Evolutionary conservation across 1,140 invertebrate genomes (phyloP), one percentile per base, ranked within the genome.

Genomic region (Aphis craccivora): DNA sequence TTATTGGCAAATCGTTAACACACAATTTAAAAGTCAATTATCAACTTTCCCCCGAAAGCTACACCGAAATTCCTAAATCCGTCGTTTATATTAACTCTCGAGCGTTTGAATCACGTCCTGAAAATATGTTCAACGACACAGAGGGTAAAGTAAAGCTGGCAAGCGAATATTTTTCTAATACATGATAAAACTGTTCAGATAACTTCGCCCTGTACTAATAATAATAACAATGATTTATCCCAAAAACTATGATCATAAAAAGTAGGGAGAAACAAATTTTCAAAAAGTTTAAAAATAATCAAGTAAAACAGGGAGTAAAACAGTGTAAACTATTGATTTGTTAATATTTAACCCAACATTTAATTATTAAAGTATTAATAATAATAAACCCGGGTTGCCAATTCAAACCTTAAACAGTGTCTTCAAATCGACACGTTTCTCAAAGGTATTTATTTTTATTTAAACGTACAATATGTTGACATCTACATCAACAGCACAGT

Each of bases 21-120:
- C n/a, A 14, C 60, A 76, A 76, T n/a, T 76, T 76, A 76, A 76
- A 76, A 76, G n/a, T 76, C 60, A n/a, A 76, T 76, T 76, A 76
- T 76, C 60, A 76, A 76, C 30, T 76, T 76, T 76, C 14, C 30
- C 60, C 55, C 60, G 5, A 67, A 67, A 67, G 20, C 60, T n/a
- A n/a, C 18, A n/a, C 18, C n/a, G 30, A n/a, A 76, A 76, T 76
- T 76, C 60, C 30, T 67, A n/a, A 67, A n/a, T 4, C 30, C 14
- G n/a, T n/a, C n/a, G 9, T 67, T 55, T 67, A n/a, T 76, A 51
- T 51, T 18, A 18, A 76, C 60, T 76, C 5, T n/a, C 11, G 30
- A 30, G 11, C 4, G 4, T n/a, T 60, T 67, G 4, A 67, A 67
- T n/a, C 60, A 67, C 11, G 14, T 20, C 30, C 14, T n/a, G n/a